Base-by-base conservation (phyloP, 2,888 invertebrate genomes). In the Alitta virens region DNA sequence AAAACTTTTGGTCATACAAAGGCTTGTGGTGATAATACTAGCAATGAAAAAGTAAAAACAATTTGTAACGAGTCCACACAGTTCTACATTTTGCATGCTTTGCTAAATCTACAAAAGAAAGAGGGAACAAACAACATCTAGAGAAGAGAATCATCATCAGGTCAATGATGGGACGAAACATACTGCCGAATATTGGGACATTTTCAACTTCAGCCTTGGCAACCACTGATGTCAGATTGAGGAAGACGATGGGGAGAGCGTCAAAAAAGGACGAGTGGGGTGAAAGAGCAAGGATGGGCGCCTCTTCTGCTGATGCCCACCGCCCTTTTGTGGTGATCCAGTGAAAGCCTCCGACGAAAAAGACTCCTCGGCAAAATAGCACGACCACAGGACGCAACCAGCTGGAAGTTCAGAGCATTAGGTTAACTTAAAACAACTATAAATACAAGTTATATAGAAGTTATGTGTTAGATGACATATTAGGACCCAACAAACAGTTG, bases 261-360 rank as follows among this genome's bases (percentile, higher is more conserved):
- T 96, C 96, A 84, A 92, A 90, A 87, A 90, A 94, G 63, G 91
- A 89, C 43, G 94, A 94, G 82, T 96, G 96, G 2, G 95, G 95
- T 2, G 93, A 94, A 66, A 92, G 87, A 62, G 90, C 90, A 68
- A 94, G 84, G 82, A 95, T 88, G 1, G 94, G 92, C 2, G 94
- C 94, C 69, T 91, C 90, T 63, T 85, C 82, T 55, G 90, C 85
- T 65, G 87, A 85, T 64, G 90, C 92, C 71, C 90, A 89, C 69
- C 85, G 85, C 57, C 95, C 95, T 79, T 88, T 88, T 72, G 90
- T 86, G 73, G 86, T 87, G 70, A 94, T 86, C 73, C 88, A 87
- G 77, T 91, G 89, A 84, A 94, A 92, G 64, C 94, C 93, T 63
- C 90, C 90, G 57, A 86, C 86, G 69, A 89, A 85, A 85, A 91